A percentile compares a stretch with the other conserved stretches of the same genome.
These are phyloP conservation scores for Drosophila asahinai DNA, from an alignment of 1,140 invertebrate genomes.

Conservation along the genomic window DNA sequence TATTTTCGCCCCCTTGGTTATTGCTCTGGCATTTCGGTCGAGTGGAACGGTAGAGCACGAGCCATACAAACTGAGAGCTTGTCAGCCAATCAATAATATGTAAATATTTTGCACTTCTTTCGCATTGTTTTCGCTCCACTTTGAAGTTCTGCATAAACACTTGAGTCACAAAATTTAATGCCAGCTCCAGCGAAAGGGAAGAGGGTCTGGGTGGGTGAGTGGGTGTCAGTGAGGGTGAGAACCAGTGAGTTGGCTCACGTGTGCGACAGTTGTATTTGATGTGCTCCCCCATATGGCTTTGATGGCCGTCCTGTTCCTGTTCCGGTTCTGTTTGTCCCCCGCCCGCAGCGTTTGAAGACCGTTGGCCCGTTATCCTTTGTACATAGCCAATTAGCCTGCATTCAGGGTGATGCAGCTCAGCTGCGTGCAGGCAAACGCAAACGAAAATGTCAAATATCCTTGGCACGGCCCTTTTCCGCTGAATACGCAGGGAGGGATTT, in stretches of 20 bases:
- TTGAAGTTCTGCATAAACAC: conserved; percentile 74
- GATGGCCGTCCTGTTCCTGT: conserved; percentile 21
- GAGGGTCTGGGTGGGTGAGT: conserved; percentile 10
- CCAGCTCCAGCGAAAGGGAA: conserved; percentile 47
- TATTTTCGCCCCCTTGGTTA: conserved; percentile 26
- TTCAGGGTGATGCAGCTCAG: conserved; percentile 20
- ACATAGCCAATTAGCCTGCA: conserved; percentile 46
- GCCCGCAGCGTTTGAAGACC: conserved; percentile 12
- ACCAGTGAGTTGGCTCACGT: background rate
- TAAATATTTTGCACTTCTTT: conserved; percentile 69
- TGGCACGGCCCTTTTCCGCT: conserved; percentile 2
- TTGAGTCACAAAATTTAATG: conserved; percentile 60
- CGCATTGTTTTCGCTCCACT: conserved; percentile 49
- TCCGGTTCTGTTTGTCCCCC: conserved; percentile 18
- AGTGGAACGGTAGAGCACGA: conserved; percentile 17
- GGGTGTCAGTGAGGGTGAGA: background rate
- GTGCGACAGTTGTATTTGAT: conserved; percentile 63
- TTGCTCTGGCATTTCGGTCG: conserved; percentile 11
- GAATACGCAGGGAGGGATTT: background rate
- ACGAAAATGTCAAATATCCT: conserved; percentile 13
- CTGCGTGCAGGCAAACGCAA: background rate
- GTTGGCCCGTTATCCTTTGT: conserved; percentile 15
- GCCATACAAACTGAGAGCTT: conserved; percentile 15
- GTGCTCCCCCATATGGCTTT: conserved; percentile 56
- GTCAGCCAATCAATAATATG: conserved; percentile 74